phyloP scores from a whole-genome alignment of 2,113 vertebrate genomes.

The Chaetura pelagica region DNA sequence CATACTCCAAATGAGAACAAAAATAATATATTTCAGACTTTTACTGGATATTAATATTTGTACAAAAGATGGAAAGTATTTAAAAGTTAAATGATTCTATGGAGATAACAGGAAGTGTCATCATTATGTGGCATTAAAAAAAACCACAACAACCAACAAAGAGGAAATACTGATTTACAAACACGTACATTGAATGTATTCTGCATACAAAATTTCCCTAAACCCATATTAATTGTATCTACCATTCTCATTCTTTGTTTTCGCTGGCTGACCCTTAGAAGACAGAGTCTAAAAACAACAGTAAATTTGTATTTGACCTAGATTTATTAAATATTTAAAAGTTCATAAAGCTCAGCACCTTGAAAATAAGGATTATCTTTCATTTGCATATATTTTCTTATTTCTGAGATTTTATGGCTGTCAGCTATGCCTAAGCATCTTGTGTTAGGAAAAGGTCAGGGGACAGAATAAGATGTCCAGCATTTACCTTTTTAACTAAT shows the following conservation, averaged over 20 bases:
- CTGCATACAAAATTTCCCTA: background rate
- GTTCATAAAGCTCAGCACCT: constrained; percentile 10
- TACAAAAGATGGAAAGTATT: background rate
- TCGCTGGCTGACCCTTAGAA: background rate
- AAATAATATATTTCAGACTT: background rate
- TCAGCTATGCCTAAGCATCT: background rate
- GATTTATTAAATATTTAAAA: constrained; percentile 16
- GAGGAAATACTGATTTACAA: background rate
- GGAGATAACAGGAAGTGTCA: background rate
- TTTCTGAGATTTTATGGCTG: background rate
- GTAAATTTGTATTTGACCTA: background rate
- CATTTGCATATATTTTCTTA: constrained; percentile 39
- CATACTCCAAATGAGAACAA: background rate
- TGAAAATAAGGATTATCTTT: constrained; percentile 39
- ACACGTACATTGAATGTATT: background rate
- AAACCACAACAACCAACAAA: background rate
- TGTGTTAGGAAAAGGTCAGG: background rate
- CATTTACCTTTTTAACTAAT: constrained; percentile 50
- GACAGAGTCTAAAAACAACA: background rate
- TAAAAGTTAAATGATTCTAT: background rate
- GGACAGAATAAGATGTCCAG: background rate
- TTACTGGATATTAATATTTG: background rate
- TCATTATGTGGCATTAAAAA: background rate
- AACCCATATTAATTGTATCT: background rate
- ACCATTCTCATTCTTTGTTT: background rate